Conservation (phyloP, 2,113 vertebrate species). For the Oryzias celebensis region DNA sequence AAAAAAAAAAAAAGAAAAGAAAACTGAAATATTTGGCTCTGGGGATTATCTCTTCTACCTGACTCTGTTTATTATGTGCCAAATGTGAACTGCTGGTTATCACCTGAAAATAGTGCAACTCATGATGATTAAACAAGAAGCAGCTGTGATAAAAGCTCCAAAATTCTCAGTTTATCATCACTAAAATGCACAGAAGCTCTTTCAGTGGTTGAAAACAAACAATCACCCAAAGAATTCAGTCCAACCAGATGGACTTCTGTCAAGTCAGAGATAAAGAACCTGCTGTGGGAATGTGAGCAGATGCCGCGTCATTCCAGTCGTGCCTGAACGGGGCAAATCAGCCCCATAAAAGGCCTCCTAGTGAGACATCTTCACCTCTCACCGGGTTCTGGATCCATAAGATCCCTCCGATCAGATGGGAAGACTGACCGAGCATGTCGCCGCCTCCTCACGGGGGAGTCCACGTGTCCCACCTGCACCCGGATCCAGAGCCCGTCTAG, state of each 20-base stretch:
- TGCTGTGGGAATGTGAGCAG: constrained; percentile 27
- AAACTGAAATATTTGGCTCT: too few species aligned
- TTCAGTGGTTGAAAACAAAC: not conserved
- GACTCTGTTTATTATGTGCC: too few species aligned
- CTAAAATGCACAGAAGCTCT: not conserved
- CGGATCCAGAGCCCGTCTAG: constrained; percentile 17
- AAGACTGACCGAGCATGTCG: constrained; percentile 75
- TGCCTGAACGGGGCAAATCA: not conserved
- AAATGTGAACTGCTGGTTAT: too few species aligned
- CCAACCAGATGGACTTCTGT: not conserved
- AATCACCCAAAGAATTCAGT: not conserved
- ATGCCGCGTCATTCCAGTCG: constrained; percentile 8
- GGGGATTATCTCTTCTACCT: too few species aligned
- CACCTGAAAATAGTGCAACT: too few species aligned
- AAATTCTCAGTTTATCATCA: too few species aligned
- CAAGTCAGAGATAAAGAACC: constrained; percentile 25
- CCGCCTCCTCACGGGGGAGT: constrained; percentile 11
- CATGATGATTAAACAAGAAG: too few species aligned
- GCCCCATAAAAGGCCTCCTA: not conserved
- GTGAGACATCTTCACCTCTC: constrained; percentile 66
- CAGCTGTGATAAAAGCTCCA: too few species aligned
- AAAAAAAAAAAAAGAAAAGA: too few species aligned
- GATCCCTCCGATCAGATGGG: constrained; percentile 76
- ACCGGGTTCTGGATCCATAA: constrained; percentile 80
- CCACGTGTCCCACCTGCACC: constrained; percentile 60